These are phyloP conservation scores for Pseudochirops cupreus DNA, from an alignment of 2,797 vertebrate genomes.

Conservation along the genomic window DNA sequence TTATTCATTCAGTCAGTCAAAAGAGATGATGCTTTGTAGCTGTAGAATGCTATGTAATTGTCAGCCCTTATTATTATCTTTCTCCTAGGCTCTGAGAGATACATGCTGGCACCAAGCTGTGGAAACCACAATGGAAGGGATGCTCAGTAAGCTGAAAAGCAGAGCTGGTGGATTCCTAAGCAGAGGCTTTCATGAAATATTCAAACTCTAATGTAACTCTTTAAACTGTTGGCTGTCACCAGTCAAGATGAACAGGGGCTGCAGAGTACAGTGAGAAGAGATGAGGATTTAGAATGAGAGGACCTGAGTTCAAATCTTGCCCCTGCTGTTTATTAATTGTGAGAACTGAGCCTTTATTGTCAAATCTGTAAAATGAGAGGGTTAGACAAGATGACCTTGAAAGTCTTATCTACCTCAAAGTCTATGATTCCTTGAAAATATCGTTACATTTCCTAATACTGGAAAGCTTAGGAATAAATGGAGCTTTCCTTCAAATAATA, in stretches of 20 bases:
- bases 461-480: background rate
- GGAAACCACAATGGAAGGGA: conserved; percentile 36
- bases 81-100: conserved; percentile 67
- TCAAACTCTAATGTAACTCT: conserved; percentile 37
- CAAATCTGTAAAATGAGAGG: background rate
- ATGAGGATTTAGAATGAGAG: background rate
- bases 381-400: background rate
- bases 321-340: background rate
- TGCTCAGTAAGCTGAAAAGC: conserved; percentile 50
- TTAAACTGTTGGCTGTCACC: conserved; percentile 64
- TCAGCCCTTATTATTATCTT: background rate
- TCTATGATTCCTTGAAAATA: background rate
- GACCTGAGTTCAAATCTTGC: background rate
- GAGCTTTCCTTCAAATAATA: background rate
- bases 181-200: conserved; percentile 61
- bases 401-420: background rate
- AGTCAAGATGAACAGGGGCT: conserved; percentile 59
- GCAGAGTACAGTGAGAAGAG: background rate
- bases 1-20: background rate
- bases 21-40: background rate
- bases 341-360: background rate
- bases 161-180: conserved; percentile 46
- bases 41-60: background rate
- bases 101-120: conserved; percentile 41
- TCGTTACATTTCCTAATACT: background rate